Conservation (phyloP, 2,888 invertebrate genomes). For the Scaptomyza parva region DNA sequence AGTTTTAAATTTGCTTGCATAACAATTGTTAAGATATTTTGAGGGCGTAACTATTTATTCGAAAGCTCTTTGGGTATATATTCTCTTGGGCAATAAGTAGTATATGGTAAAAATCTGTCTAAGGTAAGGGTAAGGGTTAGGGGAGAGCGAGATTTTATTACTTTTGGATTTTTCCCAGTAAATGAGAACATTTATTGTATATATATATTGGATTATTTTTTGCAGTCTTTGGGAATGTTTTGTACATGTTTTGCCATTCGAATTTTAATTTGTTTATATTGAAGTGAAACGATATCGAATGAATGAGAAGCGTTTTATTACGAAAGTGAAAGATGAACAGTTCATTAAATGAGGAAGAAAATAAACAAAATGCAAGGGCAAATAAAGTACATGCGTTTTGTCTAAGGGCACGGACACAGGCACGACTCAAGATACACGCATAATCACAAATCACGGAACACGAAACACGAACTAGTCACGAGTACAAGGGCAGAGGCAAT, state of each 20-base stretch:
- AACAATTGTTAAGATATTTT: no score
- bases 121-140: no score
- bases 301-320: neutral
- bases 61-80: no score
- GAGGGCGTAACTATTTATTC: no score
- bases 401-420: neutral
- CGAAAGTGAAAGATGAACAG: neutral
- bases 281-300: neutral
- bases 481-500: slow-evolving; percentile 39
- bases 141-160: no score
- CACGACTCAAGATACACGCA: neutral
- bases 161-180: neutral
- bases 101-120: no score
- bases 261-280: neutral
- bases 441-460: neutral
- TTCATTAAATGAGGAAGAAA: neutral
- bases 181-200: neutral
- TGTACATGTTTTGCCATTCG: neutral
- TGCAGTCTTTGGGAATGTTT: neutral
- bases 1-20: no score
- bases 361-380: neutral
- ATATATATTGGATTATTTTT: neutral
- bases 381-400: neutral
- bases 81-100: no score
- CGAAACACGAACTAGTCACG: neutral